Evolutionary conservation across 64 coral and sea anemone species (phyloP).

Genomic region (Hydrozoanthus tunicans): DNA sequence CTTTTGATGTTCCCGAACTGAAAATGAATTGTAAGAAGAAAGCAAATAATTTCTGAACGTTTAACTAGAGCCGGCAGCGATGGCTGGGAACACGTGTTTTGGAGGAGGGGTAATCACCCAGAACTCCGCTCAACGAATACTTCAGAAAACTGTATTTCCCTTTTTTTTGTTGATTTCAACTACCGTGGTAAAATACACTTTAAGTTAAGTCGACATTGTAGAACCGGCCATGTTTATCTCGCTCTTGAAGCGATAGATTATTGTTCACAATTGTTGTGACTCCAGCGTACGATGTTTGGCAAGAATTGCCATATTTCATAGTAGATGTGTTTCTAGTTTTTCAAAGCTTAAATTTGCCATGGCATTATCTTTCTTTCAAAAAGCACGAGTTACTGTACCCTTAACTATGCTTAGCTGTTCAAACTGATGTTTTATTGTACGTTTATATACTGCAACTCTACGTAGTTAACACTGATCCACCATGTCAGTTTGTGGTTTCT

Average conservation of each 20-base stretch:
- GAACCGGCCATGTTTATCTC: neutral
- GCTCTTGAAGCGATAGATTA: neutral
- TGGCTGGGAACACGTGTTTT: conserved; percentile 55
- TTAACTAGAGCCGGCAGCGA: conserved; percentile 1
- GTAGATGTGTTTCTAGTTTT: neutral
- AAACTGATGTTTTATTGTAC: neutral
- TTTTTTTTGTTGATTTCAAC: neutral
- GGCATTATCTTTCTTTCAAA: neutral
- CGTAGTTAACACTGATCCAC: too few species aligned
- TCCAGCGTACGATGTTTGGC: neutral
- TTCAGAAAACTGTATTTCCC: neutral
- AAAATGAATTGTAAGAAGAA: conserved; percentile 1
- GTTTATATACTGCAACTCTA: neutral
- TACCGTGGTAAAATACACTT: neutral
- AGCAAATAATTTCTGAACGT: neutral
- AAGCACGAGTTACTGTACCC: neutral
- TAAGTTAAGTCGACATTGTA: neutral
- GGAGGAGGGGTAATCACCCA: conserved; percentile 15
- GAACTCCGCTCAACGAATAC: neutral
- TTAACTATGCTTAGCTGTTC: neutral
- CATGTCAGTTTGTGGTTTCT: too few species aligned
- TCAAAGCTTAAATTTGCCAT: neutral
- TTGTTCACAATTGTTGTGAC: neutral
- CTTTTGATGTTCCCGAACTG: neutral
- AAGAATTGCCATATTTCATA: neutral